Base-by-base conservation (phyloP, 2,113 vertebrate species). In the Hyperopisus bebe region DNA sequence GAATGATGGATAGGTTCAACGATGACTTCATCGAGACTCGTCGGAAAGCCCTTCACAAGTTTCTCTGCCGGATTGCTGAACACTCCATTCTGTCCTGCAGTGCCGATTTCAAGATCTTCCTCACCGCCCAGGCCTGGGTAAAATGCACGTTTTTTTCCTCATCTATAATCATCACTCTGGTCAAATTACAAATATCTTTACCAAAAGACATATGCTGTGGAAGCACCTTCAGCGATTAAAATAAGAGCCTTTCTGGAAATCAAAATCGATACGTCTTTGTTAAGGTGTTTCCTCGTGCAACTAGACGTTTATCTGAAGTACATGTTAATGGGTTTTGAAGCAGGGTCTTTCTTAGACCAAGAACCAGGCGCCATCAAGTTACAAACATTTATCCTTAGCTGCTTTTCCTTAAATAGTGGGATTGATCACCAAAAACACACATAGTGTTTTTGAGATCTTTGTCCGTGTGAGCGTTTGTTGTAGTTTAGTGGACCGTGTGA, bases 1-100 rank as follows among this genome's bases (percentile, higher is more conserved):
- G 98, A 90, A 98, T 99, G 97, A 96, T 99, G 93, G 98, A 99
- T 55, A 96, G 98, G 91, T 99, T 99, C 92, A 99, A 95, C 15
- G 95, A 97, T 1, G 97, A 98, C 94, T 99, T 99, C 94, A 98
- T 99, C 10, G 97, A 98, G 93, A 98, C 97, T 8, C 96, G 98
- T 89, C 97, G 95, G 92, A 98, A 95, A 92, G 98, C 98, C 0
- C 93, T 99, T 15, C 96, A 98, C 92, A 97, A 96, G 88, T 99
- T 99, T 93, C 95, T 99, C 94, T 97, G 97, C 91, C 96, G 96
- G 88, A 96, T 98, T 86, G 96, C 97, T 4, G 97, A 97, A 92
- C 98, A 99, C 90, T 97, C 98, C 62, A 96, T 98, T 92, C 96
- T 99, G 93, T 98, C 98, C 90, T 97, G 94, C 95, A 98, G 96